phyloP scores from a whole-genome alignment of 2,797 vertebrate species.

The Cottoperca gobio region DNA sequence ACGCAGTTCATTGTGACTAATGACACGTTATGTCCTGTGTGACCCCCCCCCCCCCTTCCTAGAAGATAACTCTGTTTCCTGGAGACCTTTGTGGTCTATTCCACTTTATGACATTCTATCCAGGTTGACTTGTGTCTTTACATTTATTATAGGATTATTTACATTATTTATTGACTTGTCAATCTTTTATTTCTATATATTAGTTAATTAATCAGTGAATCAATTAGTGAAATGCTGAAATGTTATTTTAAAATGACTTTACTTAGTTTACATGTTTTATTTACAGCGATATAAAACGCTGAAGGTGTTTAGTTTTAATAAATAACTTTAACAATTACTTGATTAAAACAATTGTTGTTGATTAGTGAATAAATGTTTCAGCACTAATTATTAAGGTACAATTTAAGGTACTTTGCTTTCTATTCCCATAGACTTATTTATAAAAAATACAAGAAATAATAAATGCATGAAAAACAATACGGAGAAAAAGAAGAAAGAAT shows the following conservation, averaged over 20 bases:
- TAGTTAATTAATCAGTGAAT: neutral
- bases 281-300: neutral
- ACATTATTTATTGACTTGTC: neutral
- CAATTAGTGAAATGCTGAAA: neutral
- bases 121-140: neutral
- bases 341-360: neutral
- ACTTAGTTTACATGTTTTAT: neutral
- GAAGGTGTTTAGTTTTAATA: too few relatives aligned
- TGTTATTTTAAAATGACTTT: neutral
- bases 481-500: too few relatives aligned
- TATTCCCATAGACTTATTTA: too few relatives aligned
- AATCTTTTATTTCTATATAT: neutral
- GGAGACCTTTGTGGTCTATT: neutral
- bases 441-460: too few relatives aligned
- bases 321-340: neutral
- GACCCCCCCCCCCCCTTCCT: slow-evolving; percentile 46
- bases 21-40: slow-evolving; percentile 34
- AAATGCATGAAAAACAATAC: too few relatives aligned
- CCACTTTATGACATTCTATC: neutral
- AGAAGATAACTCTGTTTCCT: slow-evolving; percentile 44
- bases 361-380: neutral
- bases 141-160: too few relatives aligned
- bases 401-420: neutral
- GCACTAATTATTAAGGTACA: neutral
- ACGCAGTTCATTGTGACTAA: slow-evolving; percentile 36